Conservation (phyloP, 2,888 invertebrate genomes). For the Tenodera sinensis region DNA sequence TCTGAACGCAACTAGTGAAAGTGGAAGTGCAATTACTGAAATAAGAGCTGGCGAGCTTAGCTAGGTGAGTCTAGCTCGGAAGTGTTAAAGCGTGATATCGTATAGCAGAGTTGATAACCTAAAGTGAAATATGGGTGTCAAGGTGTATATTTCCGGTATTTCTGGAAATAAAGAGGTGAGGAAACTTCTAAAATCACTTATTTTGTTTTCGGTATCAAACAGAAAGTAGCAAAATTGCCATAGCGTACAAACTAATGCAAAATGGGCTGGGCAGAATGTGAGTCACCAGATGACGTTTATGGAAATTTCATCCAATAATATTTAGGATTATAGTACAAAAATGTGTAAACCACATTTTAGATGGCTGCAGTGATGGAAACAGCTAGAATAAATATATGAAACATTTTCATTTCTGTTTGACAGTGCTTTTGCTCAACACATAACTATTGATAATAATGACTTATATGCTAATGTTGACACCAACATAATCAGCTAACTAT, state of each 20-base stretch:
- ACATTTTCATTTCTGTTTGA: not conserved
- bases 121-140: constrained; percentile 72
- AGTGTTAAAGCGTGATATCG: not conserved
- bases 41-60: not conserved
- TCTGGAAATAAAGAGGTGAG: constrained; percentile 92
- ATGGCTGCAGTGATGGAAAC: not conserved
- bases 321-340: not conserved
- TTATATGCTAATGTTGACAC: no score
- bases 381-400: not conserved
- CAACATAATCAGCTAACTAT: no score
- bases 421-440: not conserved
- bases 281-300: not conserved
- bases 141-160: constrained; percentile 88
- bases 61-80: not conserved
- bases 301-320: not conserved
- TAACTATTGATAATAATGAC: no score
- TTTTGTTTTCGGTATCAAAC: no score
- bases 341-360: not conserved
- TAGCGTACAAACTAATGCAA: not conserved
- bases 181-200: not conserved
- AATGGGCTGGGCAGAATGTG: not conserved
- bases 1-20: constrained; percentile 4
- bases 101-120: not conserved
- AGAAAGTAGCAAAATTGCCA: not conserved
- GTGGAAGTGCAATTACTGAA: not conserved